Base-by-base conservation (phyloP, 2,888 invertebrate genomes). In the Neria commutata region DNA sequence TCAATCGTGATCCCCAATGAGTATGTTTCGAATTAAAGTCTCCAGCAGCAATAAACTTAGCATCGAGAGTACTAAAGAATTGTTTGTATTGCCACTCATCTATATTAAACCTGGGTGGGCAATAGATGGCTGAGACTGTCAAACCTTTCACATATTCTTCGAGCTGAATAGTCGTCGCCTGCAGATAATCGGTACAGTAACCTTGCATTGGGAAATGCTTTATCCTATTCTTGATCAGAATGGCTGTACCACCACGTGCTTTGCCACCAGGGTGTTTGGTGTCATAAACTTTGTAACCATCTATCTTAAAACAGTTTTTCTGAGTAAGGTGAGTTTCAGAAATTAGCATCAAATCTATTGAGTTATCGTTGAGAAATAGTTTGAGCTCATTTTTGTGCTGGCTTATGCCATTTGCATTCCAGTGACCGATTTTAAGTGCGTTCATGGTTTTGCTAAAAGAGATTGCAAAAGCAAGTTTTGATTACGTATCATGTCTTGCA, bases 21-120 rank as follows among this genome's bases (percentile, higher is more conserved):
- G 21, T 42, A 21, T 42, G 42, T 21, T 42, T 42, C 2, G 19
- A 17, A 42, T 42, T 19, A 17, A 42, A 42, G 21, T 42, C 42
- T 42, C 42, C 66, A 8, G 55, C 42, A 19, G 6, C 42, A 2
- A 42, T 17, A 42, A 42, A 42, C 14, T 17, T 42, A 19, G 42
- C 5, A 19, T 21, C 42, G 19, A 42, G 42, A 19, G 42, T 42
- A 5, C 19, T 19, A 42, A 42, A 42, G 14, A 42, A 42, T 42
- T 3, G 17, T 14, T 42, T 17, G 14, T 19, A 42, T 14, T 19
- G 5, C 6, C 17, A 2, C 14, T 42, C 42, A 5, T 17, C 19
- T 42, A 19, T 19, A 8, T 42, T 42, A 21, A 19, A 42, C 4
- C 42, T 42, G 17, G 42, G 42, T 42, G 42, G 42, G 14, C 42